Conservation (phyloP, 2,797 vertebrate species). For the Hirundo rustica region DNA sequence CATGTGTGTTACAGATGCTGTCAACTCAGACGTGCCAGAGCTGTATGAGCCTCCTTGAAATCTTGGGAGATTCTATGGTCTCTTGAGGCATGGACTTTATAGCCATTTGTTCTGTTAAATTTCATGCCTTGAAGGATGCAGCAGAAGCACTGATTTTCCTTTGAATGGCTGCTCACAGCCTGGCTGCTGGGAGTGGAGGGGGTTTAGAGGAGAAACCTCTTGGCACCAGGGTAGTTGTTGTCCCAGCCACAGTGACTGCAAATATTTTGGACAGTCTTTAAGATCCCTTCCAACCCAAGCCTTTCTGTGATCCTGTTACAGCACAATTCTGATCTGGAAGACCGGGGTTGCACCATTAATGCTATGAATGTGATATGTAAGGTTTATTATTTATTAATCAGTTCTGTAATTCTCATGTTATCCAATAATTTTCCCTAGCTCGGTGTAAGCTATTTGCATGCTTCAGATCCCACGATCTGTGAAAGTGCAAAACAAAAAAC, state of each 20-base stretch:
- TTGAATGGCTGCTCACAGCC: neutral
- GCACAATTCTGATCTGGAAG: neutral
- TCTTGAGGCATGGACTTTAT: neutral
- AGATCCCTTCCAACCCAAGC: neutral
- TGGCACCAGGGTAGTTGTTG: too few relatives aligned
- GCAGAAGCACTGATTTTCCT: neutral
- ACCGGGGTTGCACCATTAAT: neutral
- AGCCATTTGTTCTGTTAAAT: neutral
- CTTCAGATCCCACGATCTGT: neutral
- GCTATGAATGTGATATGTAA: neutral
- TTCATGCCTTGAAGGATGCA: neutral
- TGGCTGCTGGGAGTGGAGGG: too few relatives aligned
- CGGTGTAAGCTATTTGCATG: neutral
- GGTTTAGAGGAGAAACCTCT: neutral
- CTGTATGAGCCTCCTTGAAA: neutral
- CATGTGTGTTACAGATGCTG: neutral
- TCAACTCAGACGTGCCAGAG: neutral
- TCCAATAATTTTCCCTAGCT: neutral
- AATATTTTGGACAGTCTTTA: neutral
- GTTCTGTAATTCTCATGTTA: neutral
- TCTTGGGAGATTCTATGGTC: neutral
- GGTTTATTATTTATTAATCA: neutral
- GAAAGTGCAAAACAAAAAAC: neutral
- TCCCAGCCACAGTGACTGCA: neutral
- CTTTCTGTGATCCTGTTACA: neutral